These are phyloP conservation scores for Drosophila lini DNA, from an alignment of 1,140 invertebrate genomes.

Conservation along the genomic window DNA sequence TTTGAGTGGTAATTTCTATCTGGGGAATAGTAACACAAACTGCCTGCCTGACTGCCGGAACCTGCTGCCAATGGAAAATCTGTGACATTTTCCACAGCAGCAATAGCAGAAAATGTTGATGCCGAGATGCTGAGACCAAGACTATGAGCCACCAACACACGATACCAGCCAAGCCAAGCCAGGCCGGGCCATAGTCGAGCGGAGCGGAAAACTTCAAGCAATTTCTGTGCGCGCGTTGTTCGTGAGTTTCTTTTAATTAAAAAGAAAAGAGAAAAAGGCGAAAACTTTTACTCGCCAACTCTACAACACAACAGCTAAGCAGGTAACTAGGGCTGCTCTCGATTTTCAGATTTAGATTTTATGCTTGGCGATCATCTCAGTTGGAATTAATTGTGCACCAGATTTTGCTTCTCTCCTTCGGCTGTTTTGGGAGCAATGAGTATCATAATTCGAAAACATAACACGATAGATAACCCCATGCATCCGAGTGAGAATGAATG, in stretches of 20 bases:
- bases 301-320: conserved; percentile 58
- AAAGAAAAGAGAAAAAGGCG: conserved; percentile 52
- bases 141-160: conserved; percentile 27
- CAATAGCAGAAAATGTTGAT: conserved; percentile 18
- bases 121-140: conserved; percentile 20
- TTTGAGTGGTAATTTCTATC: conserved; percentile 72
- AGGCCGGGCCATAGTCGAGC: conserved; percentile 16
- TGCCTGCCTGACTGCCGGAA: conserved; percentile 57
- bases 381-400: conserved; percentile 50
- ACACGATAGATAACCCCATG: conserved; percentile 9
- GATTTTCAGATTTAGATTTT: conserved; percentile 81
- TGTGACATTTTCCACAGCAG: conserved; percentile 72
- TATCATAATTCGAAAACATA: conserved; percentile 15
- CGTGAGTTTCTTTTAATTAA: conserved; percentile 82
- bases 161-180: conserved; percentile 10
- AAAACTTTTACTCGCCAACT: conserved; percentile 78
- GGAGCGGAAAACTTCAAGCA: conserved; percentile 65
- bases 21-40: conserved; percentile 76
- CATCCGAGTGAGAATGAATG: neutral
- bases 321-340: conserved; percentile 78
- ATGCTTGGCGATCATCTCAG: conserved; percentile 76
- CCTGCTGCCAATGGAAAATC: conserved; percentile 72
- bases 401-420: conserved; percentile 19
- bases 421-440: conserved; percentile 7
- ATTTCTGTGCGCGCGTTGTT: conserved; percentile 45